Conservation (phyloP, 2,113 vertebrate species). For the Cavia aperea region DNA sequence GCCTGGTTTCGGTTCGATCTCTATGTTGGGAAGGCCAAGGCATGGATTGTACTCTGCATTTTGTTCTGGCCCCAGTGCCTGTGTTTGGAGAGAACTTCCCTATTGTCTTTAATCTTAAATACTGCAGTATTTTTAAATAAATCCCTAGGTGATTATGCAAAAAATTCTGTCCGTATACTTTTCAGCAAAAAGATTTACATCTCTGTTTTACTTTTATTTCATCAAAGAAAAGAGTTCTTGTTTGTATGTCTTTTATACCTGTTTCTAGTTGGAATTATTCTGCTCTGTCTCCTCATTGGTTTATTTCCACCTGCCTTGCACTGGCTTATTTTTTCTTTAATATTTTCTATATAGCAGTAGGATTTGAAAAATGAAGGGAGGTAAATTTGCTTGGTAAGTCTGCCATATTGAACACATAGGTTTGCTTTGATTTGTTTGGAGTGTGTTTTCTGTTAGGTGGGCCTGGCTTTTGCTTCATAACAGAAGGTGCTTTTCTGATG, state of each 20-base stretch:
- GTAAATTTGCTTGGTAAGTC: background rate
- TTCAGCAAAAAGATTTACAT: background rate
- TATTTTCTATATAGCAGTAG: background rate
- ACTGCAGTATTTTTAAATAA: background rate
- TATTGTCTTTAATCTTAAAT: background rate
- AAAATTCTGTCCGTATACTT: background rate
- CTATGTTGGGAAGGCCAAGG: background rate
- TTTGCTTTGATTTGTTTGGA: conserved; percentile 35
- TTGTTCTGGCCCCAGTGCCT: background rate
- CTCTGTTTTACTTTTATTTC: background rate
- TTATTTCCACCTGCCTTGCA: background rate
- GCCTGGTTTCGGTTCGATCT: background rate
- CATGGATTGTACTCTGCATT: background rate
- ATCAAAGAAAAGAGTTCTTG: background rate
- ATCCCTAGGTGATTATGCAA: background rate
- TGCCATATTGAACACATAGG: background rate
- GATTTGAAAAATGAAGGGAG: conserved; percentile 7
- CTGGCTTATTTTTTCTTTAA: background rate
- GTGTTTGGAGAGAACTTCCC: background rate
- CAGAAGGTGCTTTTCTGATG: conserved; percentile 10
- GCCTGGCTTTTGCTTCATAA: conserved; percentile 39
- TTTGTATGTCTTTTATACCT: background rate
- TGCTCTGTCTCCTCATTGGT: background rate
- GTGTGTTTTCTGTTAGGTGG: conserved; percentile 39
- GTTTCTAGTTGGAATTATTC: background rate